Evolutionary conservation across 2,888 invertebrate genomes (phyloP), one percentile per base, ranked within the genome.

Genomic region (Andrena marginata): DNA sequence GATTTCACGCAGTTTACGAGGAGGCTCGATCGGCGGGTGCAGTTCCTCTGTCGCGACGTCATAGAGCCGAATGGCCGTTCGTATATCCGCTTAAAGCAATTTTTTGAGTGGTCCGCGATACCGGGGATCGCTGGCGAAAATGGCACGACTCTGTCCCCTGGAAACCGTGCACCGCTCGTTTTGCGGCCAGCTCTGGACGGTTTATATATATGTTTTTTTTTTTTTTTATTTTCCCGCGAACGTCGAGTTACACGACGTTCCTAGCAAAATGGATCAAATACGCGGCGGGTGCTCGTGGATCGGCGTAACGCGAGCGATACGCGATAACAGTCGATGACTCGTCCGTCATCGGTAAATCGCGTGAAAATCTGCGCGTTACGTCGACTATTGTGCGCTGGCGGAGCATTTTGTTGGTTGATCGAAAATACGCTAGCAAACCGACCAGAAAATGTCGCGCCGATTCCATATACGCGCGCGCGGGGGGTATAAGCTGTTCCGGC

Each of bases 61-160:
- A 35, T 64, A 65, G 70, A 65, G 54, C 26, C 74, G 76, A 72
- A 80, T 71, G 74, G 67, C 78, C 78, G 59, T 78, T 74, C 16
- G 70, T 16, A 33, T 71, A 82, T 83, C 68, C 80, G 79, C 78
- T 84, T 84, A 79, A 75, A 72, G 83, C 70, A 77, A 83, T 82
- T 82, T 83, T 82, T 76, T 68, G 73, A 67, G 33, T 33, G 56
- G 20, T 16, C 49, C 23, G 49, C 23, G 64, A 13, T 20, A 29
- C 72, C 65, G 63, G 72, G 16, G 16, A 84, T 67, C 49, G 62
- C 60, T 64, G 48, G 54, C 33, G 49, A 62, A 33, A 59, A 51
- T 62, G 33, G 33, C 33, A 29, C 42, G 67, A 56, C n/a, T 64
- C 60, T 23, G 20, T 29, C 26, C 33, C 56, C 26, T 23, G 23